phyloP scores from a whole-genome alignment of 2,113 vertebrate genomes.

The Otis tarda region DNA sequence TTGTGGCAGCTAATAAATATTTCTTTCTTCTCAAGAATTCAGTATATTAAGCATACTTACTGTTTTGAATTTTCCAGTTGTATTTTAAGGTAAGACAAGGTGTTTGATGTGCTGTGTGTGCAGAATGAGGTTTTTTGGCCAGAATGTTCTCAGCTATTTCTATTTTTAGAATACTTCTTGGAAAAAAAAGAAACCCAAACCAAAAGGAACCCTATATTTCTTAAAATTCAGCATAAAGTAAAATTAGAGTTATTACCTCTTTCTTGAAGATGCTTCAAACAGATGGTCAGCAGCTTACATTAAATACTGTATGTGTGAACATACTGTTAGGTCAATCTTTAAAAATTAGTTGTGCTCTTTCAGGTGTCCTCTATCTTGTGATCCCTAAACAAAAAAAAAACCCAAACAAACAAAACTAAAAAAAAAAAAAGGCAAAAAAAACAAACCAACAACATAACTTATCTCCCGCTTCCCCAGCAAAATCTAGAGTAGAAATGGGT shows the following conservation, averaged over 20 bases:
- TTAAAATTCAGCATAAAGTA: neutral
- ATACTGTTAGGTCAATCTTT: neutral
- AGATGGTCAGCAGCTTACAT: neutral
- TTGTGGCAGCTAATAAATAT: neutral
- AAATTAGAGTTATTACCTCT: neutral
- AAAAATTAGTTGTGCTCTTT: neutral
- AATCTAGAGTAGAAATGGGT: neutral
- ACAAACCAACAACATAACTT: no score
- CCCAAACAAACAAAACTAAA: neutral
- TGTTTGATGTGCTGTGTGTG: neutral
- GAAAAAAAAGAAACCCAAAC: neutral
- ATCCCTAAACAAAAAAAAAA: neutral
- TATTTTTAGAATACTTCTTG: neutral
- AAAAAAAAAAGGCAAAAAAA: neutral
- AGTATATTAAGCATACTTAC: neutral
- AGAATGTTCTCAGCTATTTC: neutral
- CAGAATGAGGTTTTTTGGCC: neutral
- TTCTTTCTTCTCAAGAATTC: neutral
- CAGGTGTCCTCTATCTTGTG: neutral
- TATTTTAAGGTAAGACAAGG: neutral
- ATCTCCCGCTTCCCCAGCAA: neutral
- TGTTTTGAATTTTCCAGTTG: slow-evolving; percentile 16
- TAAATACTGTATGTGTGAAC: neutral
- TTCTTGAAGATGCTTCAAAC: neutral
- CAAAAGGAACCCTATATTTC: neutral